phyloP scores from a whole-genome alignment of 2,888 invertebrate genomes.

The Pristionchus exspectatus region DNA sequence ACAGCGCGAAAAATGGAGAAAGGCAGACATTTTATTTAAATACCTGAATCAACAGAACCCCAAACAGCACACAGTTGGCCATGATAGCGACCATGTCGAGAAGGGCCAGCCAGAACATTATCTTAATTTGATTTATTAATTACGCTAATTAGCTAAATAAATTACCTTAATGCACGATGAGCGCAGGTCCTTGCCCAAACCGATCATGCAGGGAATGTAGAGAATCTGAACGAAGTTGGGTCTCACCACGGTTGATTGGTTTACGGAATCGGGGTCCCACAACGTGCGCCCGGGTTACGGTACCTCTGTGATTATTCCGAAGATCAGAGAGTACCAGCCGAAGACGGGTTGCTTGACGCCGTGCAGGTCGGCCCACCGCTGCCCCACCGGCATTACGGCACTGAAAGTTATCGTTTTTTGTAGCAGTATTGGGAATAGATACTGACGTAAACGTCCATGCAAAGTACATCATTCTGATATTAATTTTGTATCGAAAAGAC shows the following conservation, averaged over 20 bases:
- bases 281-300: not conserved
- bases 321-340: not conserved
- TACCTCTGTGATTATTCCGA: constrained; percentile 28
- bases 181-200: not conserved
- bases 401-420: not conserved
- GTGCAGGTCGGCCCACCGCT: constrained; percentile 3
- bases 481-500: too few species aligned
- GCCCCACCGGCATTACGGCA: not conserved
- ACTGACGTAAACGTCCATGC: too few species aligned
- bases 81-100: constrained; percentile 5
- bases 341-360: not conserved
- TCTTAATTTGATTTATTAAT: not conserved
- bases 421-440: too few species aligned
- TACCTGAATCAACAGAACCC: not conserved
- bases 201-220: constrained; percentile 39
- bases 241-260: too few species aligned
- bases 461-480: too few species aligned
- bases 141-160: not conserved
- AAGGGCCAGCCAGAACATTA: not conserved
- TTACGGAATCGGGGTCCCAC: not conserved
- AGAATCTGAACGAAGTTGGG: not conserved
- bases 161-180: constrained; percentile 7
- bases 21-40: too few species aligned
- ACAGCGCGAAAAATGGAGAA: too few species aligned
- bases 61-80: not conserved